Evolutionary conservation across 2,797 vertebrate species (phyloP).

Genomic region (Chaunax sp.): DNA sequence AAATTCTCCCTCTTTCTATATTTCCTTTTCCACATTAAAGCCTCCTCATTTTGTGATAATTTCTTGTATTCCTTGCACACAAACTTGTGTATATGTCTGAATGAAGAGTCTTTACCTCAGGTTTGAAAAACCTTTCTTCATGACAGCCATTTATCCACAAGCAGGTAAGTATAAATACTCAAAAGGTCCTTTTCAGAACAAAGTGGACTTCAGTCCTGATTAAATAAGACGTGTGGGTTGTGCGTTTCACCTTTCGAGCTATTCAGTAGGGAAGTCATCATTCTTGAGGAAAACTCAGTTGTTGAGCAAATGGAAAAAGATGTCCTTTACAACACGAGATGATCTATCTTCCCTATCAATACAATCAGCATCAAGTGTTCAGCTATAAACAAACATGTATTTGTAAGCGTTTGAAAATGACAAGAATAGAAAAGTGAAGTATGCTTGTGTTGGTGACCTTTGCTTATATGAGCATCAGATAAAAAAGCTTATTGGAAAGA

Average conservation of each 20-base stretch:
- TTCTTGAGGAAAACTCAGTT: conserved; percentile 32
- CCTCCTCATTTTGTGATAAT: not conserved
- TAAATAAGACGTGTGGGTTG: conserved; percentile 52
- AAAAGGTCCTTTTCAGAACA: conserved; percentile 47
- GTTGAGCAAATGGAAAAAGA: conserved; percentile 50
- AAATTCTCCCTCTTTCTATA: conserved; percentile 25
- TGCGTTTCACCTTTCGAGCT: conserved; percentile 49
- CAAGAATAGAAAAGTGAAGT: conserved; percentile 14
- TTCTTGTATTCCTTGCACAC: conserved; percentile 3
- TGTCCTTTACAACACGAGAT: conserved; percentile 36
- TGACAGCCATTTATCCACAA: conserved; percentile 59
- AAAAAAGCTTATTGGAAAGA: conserved; percentile 42
- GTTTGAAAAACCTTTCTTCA: conserved; percentile 29
- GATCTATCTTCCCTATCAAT: conserved; percentile 39
- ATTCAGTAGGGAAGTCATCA: conserved; percentile 66
- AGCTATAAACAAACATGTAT: not conserved
- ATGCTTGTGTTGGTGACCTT: conserved; percentile 65
- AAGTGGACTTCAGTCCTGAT: conserved; percentile 46
- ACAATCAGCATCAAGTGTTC: conserved; percentile 3
- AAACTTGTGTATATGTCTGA: conserved; percentile 8
- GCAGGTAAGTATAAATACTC: conserved; percentile 37
- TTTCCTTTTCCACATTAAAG: conserved; percentile 31
- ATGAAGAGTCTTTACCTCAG: conserved; percentile 41
- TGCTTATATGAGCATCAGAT: conserved; percentile 78
- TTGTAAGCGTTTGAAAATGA: conserved; percentile 9